These are phyloP conservation scores for Teleogryllus oceanicus DNA, from an alignment of 2,888 invertebrate genomes.

Conservation along the genomic window DNA sequence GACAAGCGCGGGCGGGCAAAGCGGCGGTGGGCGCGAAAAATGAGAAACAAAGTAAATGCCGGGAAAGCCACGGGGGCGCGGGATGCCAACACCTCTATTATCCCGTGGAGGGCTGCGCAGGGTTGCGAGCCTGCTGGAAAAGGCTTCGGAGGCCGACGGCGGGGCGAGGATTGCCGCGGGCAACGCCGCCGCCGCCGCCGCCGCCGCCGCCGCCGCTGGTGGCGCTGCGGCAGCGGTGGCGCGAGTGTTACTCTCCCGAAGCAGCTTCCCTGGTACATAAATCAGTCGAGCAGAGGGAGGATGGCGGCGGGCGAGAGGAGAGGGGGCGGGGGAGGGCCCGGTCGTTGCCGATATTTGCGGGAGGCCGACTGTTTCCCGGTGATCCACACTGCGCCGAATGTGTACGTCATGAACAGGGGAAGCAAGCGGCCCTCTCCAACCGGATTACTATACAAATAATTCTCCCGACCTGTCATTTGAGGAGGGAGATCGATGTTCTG, in stretches of 20 bases:
- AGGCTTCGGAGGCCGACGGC: no score
- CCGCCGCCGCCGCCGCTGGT: not conserved
- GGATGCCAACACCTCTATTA: no score
- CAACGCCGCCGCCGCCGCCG: not conserved
- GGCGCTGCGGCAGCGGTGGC: not conserved
- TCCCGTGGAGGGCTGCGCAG: no score
- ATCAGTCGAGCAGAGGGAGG: not conserved
- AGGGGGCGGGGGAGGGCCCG: not conserved
- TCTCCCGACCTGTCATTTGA: not conserved
- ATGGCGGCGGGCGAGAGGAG: no score
- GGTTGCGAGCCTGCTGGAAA: no score
- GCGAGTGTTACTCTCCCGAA: not conserved
- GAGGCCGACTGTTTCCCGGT: not conserved
- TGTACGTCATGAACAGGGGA: not conserved
- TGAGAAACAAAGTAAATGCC: no score
- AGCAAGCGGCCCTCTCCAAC: not conserved
- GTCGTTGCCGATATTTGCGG: constrained; percentile 8
- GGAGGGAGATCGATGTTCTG: not conserved
- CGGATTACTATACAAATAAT: constrained; percentile 18
- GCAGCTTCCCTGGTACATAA: constrained; percentile 6
- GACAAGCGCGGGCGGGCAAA: no score
- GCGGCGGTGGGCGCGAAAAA: no score
- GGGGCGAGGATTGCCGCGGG: no score
- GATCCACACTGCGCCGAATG: not conserved
- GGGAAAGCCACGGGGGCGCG: no score